phyloP scores from a whole-genome alignment of 2,797 vertebrate species.

The Meriones psammophilus region DNA sequence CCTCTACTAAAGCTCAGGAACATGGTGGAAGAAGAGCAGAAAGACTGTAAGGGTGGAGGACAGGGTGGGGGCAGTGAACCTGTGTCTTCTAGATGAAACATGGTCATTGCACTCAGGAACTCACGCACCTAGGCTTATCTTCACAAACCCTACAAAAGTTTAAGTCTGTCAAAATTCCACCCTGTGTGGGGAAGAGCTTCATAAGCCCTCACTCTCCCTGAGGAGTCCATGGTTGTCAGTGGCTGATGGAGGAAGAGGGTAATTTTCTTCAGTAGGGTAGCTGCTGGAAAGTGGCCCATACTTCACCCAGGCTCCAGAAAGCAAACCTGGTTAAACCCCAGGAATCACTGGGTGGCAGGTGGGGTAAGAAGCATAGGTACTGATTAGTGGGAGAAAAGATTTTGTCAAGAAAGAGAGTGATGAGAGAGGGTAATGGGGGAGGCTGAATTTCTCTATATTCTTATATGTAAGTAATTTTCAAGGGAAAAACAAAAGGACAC shows the following conservation, averaged over 20 bases:
- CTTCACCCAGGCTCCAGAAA: neutral
- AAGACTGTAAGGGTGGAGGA: neutral
- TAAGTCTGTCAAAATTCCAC: neutral
- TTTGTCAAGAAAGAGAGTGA: neutral
- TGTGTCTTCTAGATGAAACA: neutral
- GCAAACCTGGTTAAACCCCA: neutral
- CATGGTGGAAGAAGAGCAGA: neutral
- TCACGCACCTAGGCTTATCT: neutral
- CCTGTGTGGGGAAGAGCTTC: neutral
- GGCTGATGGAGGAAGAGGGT: neutral
- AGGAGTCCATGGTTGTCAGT: neutral
- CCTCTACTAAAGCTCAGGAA: neutral
- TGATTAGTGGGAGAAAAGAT: neutral
- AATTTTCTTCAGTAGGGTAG: neutral
- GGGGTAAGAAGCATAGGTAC: neutral
- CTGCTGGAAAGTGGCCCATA: neutral
- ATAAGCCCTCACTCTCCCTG: neutral
- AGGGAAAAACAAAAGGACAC: neutral
- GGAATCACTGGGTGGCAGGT: neutral
- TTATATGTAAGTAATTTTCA: neutral
- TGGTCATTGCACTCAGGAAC: neutral
- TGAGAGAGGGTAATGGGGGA: neutral
- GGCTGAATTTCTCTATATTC: neutral
- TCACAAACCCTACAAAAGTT: neutral
- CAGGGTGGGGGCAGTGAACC: neutral